phyloP scores from a whole-genome alignment of 2,797 vertebrate species.

The Trematomus bernacchii region DNA sequence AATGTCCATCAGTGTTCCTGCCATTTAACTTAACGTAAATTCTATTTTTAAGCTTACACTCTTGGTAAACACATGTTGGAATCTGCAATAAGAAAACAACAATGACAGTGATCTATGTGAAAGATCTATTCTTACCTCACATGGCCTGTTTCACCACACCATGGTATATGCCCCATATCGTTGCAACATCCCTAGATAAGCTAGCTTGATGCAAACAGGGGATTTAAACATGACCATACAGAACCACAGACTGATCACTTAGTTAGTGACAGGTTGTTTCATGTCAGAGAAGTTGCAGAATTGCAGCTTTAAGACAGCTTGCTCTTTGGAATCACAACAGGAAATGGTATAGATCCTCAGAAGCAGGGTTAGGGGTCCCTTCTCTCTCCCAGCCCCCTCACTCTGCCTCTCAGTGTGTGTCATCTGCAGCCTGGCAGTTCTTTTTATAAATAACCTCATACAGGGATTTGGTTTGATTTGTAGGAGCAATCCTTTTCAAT shows the following conservation, averaged over 20 bases:
- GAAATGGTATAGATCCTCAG: conserved; percentile 39
- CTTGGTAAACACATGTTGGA: neutral
- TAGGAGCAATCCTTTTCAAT: neutral
- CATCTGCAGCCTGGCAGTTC: neutral
- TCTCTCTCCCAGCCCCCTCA: neutral
- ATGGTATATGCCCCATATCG: neutral
- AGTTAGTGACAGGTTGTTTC: neutral
- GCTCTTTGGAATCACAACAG: conserved; percentile 29
- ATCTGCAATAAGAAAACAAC: neutral
- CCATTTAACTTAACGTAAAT: neutral
- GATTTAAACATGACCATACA: neutral
- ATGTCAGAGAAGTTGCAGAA: neutral
- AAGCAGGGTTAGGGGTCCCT: conserved; percentile 1
- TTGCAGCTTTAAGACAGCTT: neutral
- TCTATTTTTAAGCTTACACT: neutral
- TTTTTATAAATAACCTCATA: neutral
- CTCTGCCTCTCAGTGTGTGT: neutral
- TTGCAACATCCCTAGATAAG: conserved; percentile 13
- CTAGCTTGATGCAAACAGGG: conserved; percentile 9
- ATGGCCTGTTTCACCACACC: neutral
- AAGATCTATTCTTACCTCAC: neutral
- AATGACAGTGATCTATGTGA: neutral
- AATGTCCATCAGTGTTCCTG: neutral
- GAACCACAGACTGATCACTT: neutral
- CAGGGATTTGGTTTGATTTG: neutral